Conservation (phyloP, 1,140 invertebrate species). For the Pseudomyrmex concolor region DNA sequence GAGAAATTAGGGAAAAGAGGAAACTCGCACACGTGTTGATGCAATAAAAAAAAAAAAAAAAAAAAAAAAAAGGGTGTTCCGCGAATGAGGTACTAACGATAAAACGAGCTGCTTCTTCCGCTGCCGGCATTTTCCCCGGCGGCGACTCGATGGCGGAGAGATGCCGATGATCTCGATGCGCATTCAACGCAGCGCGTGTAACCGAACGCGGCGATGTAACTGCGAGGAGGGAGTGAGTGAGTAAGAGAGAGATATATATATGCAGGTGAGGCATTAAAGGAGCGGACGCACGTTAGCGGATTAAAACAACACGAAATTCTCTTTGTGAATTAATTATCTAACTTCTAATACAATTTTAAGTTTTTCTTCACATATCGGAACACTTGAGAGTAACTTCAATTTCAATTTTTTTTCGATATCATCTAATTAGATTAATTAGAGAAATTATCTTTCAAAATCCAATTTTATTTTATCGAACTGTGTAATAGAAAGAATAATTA, state of each 20-base stretch:
- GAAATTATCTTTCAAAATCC: neutral
- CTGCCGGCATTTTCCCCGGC: conserved; percentile 20
- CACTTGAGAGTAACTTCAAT: neutral
- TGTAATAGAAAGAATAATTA: neutral
- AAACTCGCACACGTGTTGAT: too few species aligned
- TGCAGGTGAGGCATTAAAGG: conserved; percentile 16
- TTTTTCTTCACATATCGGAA: neutral
- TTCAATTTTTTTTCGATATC: neutral
- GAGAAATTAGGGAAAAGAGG: neutral
- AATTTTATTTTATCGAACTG: neutral
- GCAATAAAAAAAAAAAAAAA: neutral
- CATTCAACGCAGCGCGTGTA: conserved; percentile 14
- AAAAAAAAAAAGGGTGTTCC: conserved; percentile 51
- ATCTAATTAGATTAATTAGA: too few species aligned
- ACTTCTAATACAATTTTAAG: neutral
- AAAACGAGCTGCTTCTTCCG: conserved; percentile 54
- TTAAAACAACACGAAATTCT: neutral
- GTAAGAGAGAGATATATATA: conserved; percentile 28
- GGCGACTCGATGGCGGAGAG: conserved; percentile 34
- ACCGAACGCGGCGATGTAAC: conserved; percentile 48
- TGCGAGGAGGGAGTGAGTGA: neutral
- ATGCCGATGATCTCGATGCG: conserved; percentile 64
- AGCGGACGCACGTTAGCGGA: neutral
- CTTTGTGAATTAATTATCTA: neutral
- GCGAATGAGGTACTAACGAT: conserved; percentile 62